Conservation (phyloP, 2,888 invertebrate species). For the Plebejus melissa region DNA sequence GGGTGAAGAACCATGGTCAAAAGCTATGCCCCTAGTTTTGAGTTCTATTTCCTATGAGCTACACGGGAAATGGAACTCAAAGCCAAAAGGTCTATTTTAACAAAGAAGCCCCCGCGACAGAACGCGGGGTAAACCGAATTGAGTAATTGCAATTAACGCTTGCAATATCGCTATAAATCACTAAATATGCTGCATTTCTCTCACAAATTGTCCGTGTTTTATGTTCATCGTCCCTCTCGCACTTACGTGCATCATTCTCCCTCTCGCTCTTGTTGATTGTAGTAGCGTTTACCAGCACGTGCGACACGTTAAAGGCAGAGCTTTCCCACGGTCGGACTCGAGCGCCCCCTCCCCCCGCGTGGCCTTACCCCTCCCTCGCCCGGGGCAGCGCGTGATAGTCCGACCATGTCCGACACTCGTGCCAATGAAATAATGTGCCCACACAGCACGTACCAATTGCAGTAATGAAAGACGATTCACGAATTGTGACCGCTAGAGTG, state of each 20-base stretch:
- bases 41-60: no score
- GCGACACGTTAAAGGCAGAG: constrained; percentile 77
- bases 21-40: no score
- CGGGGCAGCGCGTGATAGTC: constrained; percentile 53
- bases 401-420: constrained; percentile 67
- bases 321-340: constrained; percentile 75
- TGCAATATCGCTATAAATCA: constrained; percentile 52
- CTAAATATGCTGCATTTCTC: constrained; percentile 40
- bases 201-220: constrained; percentile 74
- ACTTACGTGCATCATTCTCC: constrained; percentile 36
- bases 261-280: constrained; percentile 55
- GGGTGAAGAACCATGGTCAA: no score
- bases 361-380: constrained; percentile 36
- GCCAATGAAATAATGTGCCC: constrained; percentile 72
- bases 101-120: no score
- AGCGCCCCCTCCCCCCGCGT: constrained; percentile 43
- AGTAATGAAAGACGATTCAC: constrained; percentile 62
- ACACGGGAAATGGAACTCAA: no score
- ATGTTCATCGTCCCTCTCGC: constrained; percentile 46
- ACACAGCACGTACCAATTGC: constrained; percentile 72
- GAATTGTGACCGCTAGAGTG: constrained; percentile 21
- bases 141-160: constrained; percentile 7
- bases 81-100: no score
- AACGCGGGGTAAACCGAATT: no score
- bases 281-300: constrained; percentile 72